A percentile compares a stretch with the other conserved stretches of the same genome.
Conservation (phyloP, 2,888 invertebrate genomes). For the Scelioninae gen. 1 region DNA sequence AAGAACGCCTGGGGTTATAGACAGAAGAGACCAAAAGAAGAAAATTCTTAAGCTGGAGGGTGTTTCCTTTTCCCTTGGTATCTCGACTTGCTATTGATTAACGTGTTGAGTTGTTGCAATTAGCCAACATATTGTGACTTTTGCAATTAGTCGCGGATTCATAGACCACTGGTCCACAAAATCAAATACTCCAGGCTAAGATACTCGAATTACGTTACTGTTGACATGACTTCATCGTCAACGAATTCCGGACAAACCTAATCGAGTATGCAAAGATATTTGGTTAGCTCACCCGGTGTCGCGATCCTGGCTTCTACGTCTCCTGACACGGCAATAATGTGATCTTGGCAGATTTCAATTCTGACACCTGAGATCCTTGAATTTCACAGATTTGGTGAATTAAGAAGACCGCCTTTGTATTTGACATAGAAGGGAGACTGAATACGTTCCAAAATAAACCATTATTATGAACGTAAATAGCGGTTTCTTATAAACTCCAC, state of each 20-base stretch:
- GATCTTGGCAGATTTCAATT: conserved; percentile 57
- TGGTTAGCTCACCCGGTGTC: conserved; percentile 65
- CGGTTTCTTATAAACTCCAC: neutral
- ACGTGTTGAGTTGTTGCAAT: conserved; percentile 26
- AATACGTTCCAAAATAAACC: conserved; percentile 25
- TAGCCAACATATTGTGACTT: conserved; percentile 17
- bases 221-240: conserved; percentile 26
- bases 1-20: conserved; percentile 38
- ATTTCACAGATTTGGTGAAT: conserved; percentile 44
- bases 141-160: conserved; percentile 23
- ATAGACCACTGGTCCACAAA: neutral
- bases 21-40: conserved; percentile 39
- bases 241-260: conserved; percentile 59
- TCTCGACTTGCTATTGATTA: conserved; percentile 38
- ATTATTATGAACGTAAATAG: neutral
- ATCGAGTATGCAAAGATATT: conserved; percentile 75
- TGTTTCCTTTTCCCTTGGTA: conserved; percentile 8
- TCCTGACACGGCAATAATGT: conserved; percentile 35
- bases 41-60: conserved; percentile 25
- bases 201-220: conserved; percentile 28
- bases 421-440: conserved; percentile 6
- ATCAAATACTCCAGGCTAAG: conserved; percentile 2
- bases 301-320: conserved; percentile 36
- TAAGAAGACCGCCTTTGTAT: conserved; percentile 39
- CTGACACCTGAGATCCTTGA: conserved; percentile 56